Conservation (phyloP, 2,113 vertebrate species). For the Sardina pilchardus region DNA sequence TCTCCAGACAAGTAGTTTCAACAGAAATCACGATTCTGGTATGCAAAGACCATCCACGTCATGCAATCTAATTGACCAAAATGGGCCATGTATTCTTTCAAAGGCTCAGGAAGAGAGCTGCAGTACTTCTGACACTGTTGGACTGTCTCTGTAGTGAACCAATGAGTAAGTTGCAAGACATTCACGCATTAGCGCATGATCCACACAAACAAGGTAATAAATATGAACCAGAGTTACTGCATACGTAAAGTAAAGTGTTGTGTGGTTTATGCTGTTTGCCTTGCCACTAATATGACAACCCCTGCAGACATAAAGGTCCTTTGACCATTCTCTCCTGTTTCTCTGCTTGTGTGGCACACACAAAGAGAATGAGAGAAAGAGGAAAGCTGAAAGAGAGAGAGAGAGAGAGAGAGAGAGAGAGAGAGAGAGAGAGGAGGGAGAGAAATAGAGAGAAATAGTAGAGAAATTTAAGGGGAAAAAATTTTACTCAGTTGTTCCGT, state of each 20-base stretch:
- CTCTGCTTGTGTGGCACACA: neutral
- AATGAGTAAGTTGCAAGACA: neutral
- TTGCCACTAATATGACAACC: neutral
- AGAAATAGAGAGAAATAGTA: constrained; percentile 10
- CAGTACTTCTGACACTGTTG: neutral
- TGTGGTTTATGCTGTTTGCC: neutral
- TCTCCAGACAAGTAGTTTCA: neutral
- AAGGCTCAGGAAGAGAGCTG: neutral
- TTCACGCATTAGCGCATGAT: neutral
- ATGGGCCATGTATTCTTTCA: neutral
- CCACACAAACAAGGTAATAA: neutral
- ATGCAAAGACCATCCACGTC: neutral
- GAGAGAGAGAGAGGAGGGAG: neutral
- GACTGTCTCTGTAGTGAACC: neutral
- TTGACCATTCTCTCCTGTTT: neutral
- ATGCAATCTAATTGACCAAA: neutral
- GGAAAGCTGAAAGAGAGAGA: neutral
- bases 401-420: neutral
- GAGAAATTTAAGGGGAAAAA: constrained; percentile 41
- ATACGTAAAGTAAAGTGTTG: neutral
- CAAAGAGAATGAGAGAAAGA: neutral
- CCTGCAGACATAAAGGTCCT: neutral
- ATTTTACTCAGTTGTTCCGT: constrained; percentile 66
- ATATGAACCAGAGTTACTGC: neutral
- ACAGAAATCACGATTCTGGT: neutral